Evolutionary conservation across 2,888 invertebrate genomes (phyloP).

Genomic region (Smittia sp.): DNA sequence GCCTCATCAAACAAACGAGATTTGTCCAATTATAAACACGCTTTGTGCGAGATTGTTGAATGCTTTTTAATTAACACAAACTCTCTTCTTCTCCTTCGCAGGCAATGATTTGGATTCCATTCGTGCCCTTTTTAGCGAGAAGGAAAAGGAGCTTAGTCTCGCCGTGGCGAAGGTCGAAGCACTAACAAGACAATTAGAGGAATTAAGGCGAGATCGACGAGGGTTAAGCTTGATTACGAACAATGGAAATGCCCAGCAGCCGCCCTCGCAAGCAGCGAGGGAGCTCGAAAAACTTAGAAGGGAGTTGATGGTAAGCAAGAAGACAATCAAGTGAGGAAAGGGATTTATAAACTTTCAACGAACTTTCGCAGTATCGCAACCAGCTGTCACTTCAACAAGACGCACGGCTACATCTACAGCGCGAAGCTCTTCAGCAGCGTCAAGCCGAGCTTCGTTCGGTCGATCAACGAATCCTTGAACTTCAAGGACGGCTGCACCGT

Average conservation of each 20-base stretch:
- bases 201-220: conserved; percentile 70
- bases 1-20: not conserved
- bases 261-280: conserved; percentile 70
- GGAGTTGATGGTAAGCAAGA: conserved; percentile 78
- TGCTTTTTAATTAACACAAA: not conserved
- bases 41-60: not conserved
- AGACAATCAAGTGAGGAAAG: no score
- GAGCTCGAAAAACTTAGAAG: conserved; percentile 90
- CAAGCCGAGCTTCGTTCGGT: conserved; percentile 91
- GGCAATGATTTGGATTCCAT: conserved; percentile 95
- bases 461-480: conserved; percentile 88
- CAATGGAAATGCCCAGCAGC: conserved; percentile 54
- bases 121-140: conserved; percentile 93
- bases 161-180: conserved; percentile 98
- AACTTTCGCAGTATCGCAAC: conserved; percentile 81
- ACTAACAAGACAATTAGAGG: conserved; percentile 90
- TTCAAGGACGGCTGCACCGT: conserved; percentile 85
- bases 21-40: not conserved
- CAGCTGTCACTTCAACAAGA: conserved; percentile 94
- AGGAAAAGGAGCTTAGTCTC: conserved; percentile 92
- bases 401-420: conserved; percentile 82
- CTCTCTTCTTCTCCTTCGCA: conserved; percentile 53
- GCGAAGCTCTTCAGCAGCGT: conserved; percentile 80
- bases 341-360: conserved; percentile 39
- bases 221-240: conserved; percentile 54